A percentile compares a stretch with the other conserved stretches of the same genome.
phyloP scores from a whole-genome alignment of 2,113 vertebrate species.

The Megaptera novaeangliae region DNA sequence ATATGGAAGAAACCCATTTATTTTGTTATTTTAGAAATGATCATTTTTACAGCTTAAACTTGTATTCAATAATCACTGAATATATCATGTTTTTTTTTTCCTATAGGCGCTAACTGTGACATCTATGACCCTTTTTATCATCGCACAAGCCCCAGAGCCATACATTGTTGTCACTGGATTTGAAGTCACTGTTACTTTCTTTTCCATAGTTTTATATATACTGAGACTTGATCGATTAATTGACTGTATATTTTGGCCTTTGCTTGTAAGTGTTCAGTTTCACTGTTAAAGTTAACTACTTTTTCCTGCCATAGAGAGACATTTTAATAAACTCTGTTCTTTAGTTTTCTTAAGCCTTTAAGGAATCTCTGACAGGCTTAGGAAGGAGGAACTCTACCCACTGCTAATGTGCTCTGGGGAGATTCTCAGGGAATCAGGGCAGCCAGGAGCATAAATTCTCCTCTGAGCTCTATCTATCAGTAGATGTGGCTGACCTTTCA shows the following conservation, averaged over 20 bases:
- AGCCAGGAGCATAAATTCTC: neutral
- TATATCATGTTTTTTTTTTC: neutral
- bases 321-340: neutral
- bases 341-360: neutral
- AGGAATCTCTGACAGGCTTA: neutral
- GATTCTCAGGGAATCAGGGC: neutral
- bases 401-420: neutral
- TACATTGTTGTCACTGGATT: constrained; percentile 79
- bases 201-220: constrained; percentile 84
- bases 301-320: neutral
- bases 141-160: constrained; percentile 46
- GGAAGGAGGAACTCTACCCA: neutral
- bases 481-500: neutral
- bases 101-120: constrained; percentile 76
- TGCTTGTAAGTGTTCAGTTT: constrained; percentile 83
- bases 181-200: constrained; percentile 78
- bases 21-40: neutral
- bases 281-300: neutral
- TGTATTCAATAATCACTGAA: neutral
- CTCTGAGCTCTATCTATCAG: neutral
- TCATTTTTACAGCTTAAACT: neutral
- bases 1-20: neutral
- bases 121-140: constrained; percentile 79
- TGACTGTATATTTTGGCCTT: constrained; percentile 85
- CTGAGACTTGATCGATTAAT: constrained; percentile 82